A percentile compares a stretch with the other conserved stretches of the same genome.
phyloP scores from a whole-genome alignment of 2,888 invertebrate genomes.

The Himalopsyche japonica region DNA sequence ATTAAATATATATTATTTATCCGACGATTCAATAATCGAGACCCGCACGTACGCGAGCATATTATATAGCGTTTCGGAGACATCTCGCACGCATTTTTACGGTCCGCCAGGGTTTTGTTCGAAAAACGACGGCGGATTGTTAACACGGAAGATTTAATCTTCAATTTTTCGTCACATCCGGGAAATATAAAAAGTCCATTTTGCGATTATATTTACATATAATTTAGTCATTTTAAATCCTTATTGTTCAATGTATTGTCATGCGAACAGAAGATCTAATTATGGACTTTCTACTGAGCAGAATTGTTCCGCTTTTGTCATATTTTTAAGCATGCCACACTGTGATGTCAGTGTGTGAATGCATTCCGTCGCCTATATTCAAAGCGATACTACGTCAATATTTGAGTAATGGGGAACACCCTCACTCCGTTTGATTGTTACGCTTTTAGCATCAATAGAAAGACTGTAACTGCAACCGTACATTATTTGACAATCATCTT shows the following conservation, averaged over 20 bases:
- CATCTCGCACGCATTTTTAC: no score
- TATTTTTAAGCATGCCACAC: not conserved
- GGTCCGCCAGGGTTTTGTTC: not conserved
- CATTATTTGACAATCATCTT: not conserved
- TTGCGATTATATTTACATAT: not conserved
- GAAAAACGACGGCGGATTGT: not conserved
- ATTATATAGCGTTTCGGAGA: not conserved
- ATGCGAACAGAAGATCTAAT: not conserved
- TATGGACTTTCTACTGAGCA: not conserved
- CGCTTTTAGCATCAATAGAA: constrained; percentile 8
- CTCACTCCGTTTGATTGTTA: not conserved
- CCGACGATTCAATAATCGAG: not conserved
- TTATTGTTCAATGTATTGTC: not conserved
- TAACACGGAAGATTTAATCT: not conserved
- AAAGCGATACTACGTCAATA: not conserved
- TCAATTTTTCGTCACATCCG: not conserved
- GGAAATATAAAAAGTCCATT: not conserved
- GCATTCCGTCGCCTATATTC: not conserved
- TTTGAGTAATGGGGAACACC: constrained; percentile 13
- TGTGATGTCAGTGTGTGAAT: not conserved
- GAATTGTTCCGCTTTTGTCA: not conserved
- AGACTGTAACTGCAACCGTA: constrained; percentile 39
- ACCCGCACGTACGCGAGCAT: not conserved
- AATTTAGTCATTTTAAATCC: not conserved
- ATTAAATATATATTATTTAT: not conserved